These are phyloP conservation scores for Trachelus troglodyta DNA, from an alignment of 2,888 invertebrate species.

Conservation along the genomic window DNA sequence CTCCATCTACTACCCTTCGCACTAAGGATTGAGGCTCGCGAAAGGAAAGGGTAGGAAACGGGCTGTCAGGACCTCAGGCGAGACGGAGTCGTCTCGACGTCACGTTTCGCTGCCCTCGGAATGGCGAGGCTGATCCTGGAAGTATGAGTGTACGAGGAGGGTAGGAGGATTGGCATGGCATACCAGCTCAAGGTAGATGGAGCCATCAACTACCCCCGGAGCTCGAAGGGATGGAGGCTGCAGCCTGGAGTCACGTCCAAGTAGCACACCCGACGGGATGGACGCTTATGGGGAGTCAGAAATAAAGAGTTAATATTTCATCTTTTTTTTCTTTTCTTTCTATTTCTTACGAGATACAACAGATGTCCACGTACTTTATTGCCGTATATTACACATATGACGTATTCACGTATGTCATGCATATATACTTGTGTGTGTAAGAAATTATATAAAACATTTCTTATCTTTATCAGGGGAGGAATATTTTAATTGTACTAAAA, in stretches of 20 bases:
- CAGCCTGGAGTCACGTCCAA: constrained; percentile 20
- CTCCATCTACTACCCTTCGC: too few relatives aligned
- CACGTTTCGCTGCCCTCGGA: constrained; percentile 17
- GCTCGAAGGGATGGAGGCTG: constrained; percentile 12
- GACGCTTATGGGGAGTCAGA: constrained; percentile 25
- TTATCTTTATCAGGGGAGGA: too few relatives aligned
- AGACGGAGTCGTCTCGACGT: constrained; percentile 19
- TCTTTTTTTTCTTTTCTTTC: neutral
- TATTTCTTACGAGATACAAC: too few relatives aligned
- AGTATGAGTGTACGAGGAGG: neutral
- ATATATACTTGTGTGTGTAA: too few relatives aligned
- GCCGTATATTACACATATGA: too few relatives aligned
- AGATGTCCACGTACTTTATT: too few relatives aligned
- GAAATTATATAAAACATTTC: too few relatives aligned
- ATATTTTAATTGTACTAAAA: too few relatives aligned
- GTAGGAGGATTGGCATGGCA: constrained; percentile 2
- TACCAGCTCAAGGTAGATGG: constrained; percentile 22
- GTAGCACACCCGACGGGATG: constrained; percentile 22
- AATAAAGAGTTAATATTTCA: constrained; percentile 24
- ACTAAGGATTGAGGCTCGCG: neutral
- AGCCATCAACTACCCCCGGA: constrained; percentile 23
- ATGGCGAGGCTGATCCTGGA: neutral
- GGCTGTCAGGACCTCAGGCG: constrained; percentile 15
- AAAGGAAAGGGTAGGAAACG: neutral
- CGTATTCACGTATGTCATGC: too few relatives aligned